Base-by-base conservation (phyloP, 1,140 invertebrate species). In the Atta texana region DNA sequence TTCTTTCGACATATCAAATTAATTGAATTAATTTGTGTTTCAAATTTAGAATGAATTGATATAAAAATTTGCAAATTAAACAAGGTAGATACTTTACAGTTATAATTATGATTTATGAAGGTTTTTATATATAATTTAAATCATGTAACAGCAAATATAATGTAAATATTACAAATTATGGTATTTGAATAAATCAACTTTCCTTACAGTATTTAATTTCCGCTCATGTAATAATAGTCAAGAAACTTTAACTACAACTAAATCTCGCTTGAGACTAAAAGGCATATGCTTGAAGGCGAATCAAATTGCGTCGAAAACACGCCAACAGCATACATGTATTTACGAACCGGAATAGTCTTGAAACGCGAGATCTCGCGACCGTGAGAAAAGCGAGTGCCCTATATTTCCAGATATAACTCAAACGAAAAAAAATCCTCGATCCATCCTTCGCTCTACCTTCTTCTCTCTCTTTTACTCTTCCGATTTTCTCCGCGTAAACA, bases 331-430 rank as follows among this genome's bases (percentile, higher is more conserved):
- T 18, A 51, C 63, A 16, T 55, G 55, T 34, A 53, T 24, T 80
- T 44, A 61, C 31, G 31, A 69, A 49, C 77, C 39, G 39, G 39
- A 44, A 10, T 44, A 55, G 49, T 14, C 63, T 51, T 80, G 76
- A 80, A 80, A 80, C 44, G 61, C 61, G 63, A 68, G 76, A 80
- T 16, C 44, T 51, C 28, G 49, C 77, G 51, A 81, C 64, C 77
- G 77, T 81, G 64, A 81, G 77, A 81, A 55, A 81, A 55, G 18
- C 64, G 31, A 69, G 64, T 57, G 77, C 21, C 51, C 77, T 12
- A 81, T 71, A 71, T 81, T 69, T 55, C 77, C 8, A 44, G 10
- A 10, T 55, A 69, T 55, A 75, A 76, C 55, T 51, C 31, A 55
- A 28, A 44, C 53, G 51, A 24, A 31, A 76, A 53, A 49, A 66